phyloP scores from a whole-genome alignment of 53 echinoderm and acorn worm genomes.

The Echinarachnius parma region DNA sequence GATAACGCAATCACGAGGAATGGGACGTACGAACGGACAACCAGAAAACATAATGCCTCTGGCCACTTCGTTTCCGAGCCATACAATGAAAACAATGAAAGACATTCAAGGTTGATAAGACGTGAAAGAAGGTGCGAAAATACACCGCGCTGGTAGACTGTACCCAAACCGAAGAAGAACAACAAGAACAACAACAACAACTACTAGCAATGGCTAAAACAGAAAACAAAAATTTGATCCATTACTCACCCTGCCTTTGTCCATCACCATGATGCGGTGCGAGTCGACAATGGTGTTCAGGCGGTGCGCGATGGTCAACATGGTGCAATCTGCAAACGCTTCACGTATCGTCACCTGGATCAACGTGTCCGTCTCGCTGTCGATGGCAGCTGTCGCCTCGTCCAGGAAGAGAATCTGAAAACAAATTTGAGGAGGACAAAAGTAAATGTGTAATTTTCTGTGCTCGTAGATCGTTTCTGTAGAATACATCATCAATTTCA shows the following conservation, averaged over 20 bases:
- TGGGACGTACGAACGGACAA: too few species aligned
- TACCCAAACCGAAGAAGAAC: too few species aligned
- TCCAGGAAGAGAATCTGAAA: slow-evolving; percentile 58
- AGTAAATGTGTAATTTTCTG: not conserved
- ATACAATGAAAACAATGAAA: too few species aligned
- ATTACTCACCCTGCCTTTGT: slow-evolving; percentile 51
- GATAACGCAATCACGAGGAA: too few species aligned
- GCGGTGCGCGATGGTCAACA: slow-evolving; percentile 65
- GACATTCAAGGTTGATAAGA: too few species aligned
- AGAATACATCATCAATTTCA: too few species aligned
- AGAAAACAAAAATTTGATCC: not conserved
- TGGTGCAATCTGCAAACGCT: slow-evolving; percentile 57
- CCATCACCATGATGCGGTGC: slow-evolving; percentile 58
- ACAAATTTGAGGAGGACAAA: not conserved
- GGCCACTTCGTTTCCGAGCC: too few species aligned
- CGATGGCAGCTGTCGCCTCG: slow-evolving; percentile 68
- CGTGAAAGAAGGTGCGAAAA: too few species aligned
- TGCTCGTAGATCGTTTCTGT: too few species aligned
- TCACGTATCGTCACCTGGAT: slow-evolving; percentile 58
- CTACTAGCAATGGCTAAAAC: not conserved
- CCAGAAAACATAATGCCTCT: too few species aligned
- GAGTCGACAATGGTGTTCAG: slow-evolving; percentile 66
- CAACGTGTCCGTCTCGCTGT: slow-evolving; percentile 60
- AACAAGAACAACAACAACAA: not conserved
- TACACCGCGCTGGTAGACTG: too few species aligned